These are phyloP conservation scores for Matsumurasca onukii DNA, from an alignment of 1,140 invertebrate genomes.

Conservation along the genomic window DNA sequence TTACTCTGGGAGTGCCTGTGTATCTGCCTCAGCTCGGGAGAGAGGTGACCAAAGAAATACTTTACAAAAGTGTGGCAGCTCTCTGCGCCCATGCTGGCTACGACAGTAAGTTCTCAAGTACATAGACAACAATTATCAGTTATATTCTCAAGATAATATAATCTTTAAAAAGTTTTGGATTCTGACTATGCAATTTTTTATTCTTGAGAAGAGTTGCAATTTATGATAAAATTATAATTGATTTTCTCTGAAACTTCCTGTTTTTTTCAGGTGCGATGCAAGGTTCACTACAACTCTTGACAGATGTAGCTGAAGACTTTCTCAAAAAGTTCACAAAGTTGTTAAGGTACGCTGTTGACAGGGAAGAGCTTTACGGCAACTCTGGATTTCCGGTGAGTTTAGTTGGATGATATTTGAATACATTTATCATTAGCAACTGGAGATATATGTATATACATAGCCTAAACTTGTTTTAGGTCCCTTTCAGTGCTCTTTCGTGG, in stretches of 20 bases:
- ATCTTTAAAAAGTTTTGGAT: too few species aligned
- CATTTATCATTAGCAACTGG: too few species aligned
- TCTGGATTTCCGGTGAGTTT: constrained; percentile 55
- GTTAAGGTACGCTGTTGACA: constrained; percentile 55
- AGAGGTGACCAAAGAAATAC: constrained; percentile 26
- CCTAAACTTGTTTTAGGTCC: too few species aligned
- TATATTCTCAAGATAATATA: too few species aligned
- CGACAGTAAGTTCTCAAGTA: constrained; percentile 43
- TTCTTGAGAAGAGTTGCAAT: too few species aligned
- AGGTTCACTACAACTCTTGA: constrained; percentile 55
- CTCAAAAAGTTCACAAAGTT: constrained; percentile 54
- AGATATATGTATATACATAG: too few species aligned
- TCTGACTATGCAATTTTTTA: too few species aligned
- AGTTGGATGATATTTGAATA: too few species aligned
- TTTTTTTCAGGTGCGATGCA: constrained; percentile 52
- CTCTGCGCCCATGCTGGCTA: constrained; percentile 52
- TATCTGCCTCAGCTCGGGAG: not conserved
- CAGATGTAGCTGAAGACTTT: constrained; percentile 56
- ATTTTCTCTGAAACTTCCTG: too few species aligned
- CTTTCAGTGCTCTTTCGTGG: too few species aligned
- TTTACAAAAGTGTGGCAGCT: constrained; percentile 44
- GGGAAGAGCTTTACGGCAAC: constrained; percentile 46
- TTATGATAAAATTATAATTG: too few species aligned
- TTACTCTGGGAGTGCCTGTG: constrained; percentile 13
- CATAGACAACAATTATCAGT: too few species aligned